phyloP scores from a whole-genome alignment of 2,113 vertebrate species.

The Heptranchias perlo region DNA sequence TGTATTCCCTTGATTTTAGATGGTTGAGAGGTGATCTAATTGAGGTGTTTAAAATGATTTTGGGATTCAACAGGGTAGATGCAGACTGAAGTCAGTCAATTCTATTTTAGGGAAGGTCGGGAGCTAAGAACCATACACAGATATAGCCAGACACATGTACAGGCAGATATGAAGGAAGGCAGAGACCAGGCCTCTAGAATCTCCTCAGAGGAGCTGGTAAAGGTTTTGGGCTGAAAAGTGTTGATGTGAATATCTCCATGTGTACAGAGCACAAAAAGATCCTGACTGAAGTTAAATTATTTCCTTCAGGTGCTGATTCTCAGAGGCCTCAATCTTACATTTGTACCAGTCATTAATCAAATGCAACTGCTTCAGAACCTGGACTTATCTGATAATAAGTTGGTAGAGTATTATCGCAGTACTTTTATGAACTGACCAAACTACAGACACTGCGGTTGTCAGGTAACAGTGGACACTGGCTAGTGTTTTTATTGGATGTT shows the following conservation, averaged over 20 bases:
- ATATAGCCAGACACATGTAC: background rate
- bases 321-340: conserved; percentile 14
- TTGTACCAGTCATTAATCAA: conserved; percentile 32
- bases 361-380: conserved; percentile 23
- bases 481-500: background rate
- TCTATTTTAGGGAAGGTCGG: background rate
- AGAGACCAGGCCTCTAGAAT: background rate
- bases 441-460: background rate
- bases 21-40: too few relatives aligned
- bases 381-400: conserved; percentile 34
- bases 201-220: background rate
- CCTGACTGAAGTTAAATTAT: background rate
- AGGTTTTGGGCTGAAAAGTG: background rate
- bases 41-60: too few relatives aligned
- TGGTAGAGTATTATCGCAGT: background rate
- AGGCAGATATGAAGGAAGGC: background rate
- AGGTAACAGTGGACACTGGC: background rate
- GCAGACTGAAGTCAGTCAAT: background rate
- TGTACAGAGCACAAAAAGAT: background rate
- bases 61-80: too few relatives aligned
- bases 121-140: background rate
- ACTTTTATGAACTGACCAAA: conserved; percentile 18
- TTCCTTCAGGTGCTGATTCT: conserved; percentile 30
- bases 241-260: background rate
- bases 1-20: too few relatives aligned